phyloP scores from a whole-genome alignment of 2,888 invertebrate species.

The Lepidonotus clava region DNA sequence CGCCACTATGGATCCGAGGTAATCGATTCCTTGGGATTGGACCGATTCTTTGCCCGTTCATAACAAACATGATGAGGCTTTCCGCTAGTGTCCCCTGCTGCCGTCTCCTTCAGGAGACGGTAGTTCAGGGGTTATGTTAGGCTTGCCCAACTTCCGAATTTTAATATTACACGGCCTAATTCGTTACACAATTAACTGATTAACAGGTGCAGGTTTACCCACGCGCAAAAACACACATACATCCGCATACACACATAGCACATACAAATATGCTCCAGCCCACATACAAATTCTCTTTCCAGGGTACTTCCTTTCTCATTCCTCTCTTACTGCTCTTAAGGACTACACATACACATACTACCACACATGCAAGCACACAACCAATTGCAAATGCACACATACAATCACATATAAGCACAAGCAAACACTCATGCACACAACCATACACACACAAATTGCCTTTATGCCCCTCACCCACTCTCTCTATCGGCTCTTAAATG shows the following conservation, averaged over 20 bases:
- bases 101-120: neutral
- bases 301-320: no score
- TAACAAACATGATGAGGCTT: slow-evolving; percentile 9
- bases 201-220: neutral
- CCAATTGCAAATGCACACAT: neutral
- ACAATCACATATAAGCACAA: neutral
- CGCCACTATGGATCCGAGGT: neutral
- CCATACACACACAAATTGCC: neutral
- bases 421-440: neutral
- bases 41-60: neutral
- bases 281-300: neutral
- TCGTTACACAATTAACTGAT: no score
- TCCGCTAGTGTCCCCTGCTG: no score
- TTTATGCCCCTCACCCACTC: neutral
- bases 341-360: neutral
- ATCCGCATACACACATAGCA: neutral
- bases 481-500: no score
- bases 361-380: neutral
- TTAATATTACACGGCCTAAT: no score
- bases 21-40: neutral
- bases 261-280: neutral
- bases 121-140: no score
- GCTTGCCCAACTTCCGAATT: no score
- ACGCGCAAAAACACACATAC: neutral
- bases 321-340: no score